These are phyloP conservation scores for Entosphenus tridentatus DNA, from an alignment of 2,113 vertebrate genomes.

Conservation along the genomic window DNA sequence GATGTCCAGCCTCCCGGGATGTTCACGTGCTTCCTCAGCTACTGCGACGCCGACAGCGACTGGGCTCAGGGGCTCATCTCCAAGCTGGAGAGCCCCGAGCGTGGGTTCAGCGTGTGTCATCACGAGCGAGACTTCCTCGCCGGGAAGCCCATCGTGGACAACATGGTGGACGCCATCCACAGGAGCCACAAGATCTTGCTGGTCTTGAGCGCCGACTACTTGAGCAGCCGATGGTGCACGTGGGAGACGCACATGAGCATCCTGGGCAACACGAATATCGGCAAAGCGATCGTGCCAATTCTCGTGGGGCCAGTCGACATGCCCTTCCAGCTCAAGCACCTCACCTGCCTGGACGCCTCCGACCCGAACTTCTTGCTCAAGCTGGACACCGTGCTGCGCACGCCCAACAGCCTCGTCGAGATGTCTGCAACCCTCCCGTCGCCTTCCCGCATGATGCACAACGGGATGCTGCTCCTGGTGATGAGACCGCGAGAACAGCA, in stretches of 20 bases:
- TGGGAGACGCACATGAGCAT: slow-evolving; percentile 23
- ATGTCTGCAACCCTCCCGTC: slow-evolving; percentile 15
- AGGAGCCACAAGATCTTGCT: slow-evolving; percentile 25
- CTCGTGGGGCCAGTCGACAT: slow-evolving; percentile 17
- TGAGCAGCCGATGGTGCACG: slow-evolving; percentile 24
- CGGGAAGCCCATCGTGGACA: slow-evolving; percentile 20
- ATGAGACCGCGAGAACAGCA: slow-evolving; percentile 15
- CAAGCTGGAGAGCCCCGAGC: slow-evolving; percentile 14
- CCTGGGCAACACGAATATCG: slow-evolving; percentile 19
- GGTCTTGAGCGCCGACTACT: slow-evolving; percentile 22
- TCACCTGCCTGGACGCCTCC: slow-evolving; percentile 21
- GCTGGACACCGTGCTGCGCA: slow-evolving; percentile 17
- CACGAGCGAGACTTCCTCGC: slow-evolving; percentile 21
- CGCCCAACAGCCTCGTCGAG: slow-evolving; percentile 12
- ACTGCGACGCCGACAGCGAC: slow-evolving; percentile 16
- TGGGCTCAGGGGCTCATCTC: slow-evolving; percentile 17
- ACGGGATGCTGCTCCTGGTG: slow-evolving; percentile 18
- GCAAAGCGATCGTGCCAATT: slow-evolving; percentile 19
- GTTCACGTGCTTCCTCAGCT: slow-evolving; percentile 17
- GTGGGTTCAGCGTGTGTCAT: slow-evolving; percentile 16
- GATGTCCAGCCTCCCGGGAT: too few relatives aligned
- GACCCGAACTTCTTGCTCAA: slow-evolving; percentile 16
- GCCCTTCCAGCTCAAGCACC: slow-evolving; percentile 21
- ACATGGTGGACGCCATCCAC: slow-evolving; percentile 23
- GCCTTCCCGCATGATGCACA: slow-evolving; percentile 17